Base-by-base conservation (phyloP, 2,888 invertebrate species). In the Lasioglossum leucozonium region DNA sequence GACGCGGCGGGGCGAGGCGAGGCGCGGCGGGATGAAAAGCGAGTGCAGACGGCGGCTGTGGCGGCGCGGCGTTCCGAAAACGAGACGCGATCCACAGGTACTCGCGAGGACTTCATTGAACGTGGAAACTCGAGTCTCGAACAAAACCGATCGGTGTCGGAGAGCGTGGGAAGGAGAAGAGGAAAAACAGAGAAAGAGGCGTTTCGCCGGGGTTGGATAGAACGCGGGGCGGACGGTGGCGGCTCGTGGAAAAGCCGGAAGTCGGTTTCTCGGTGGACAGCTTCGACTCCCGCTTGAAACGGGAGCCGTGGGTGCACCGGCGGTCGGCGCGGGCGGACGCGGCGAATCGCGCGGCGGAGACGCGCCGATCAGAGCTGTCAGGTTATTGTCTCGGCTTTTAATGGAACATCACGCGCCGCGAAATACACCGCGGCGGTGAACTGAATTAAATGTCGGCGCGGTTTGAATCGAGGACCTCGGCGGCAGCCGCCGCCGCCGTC, bases 301-400 rank as follows among this genome's bases (percentile, higher is more conserved):
- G 72, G 77, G 79, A 84, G 77, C 62, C 16, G 69, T 42, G 65
- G 69, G 16, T 42, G 69, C 22, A 55, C 55, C 71, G 55, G 78
- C 26, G 72, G 72, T 72, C 47, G 75, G 26, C 34, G 74, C 75
- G 79, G 69, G 40, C 22, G 0, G 37, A 10, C 79, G 78, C 65
- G 69, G 69, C 72, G 75, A 30, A 62, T 62, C 62, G 62, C 62
- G 62, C 62, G 85, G 44, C 58, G 85, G 91, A 84, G 91, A 91
- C 90, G 89, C 91, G 93, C 93, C 93, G 93, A 94, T 94, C 94
- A 93, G 91, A 94, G 91, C 94, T 94, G 94, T 93, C 94, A 94
- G 91, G 92, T 94, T 94, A 94, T 94, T 94, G 94, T 94, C 94
- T 93, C 93, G 92, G 90, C 91, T 93, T 94, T 94, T 94, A 94